These are phyloP conservation scores for Tympanuchus pallidicinctus DNA, from an alignment of 2,113 vertebrate genomes.

Conservation along the genomic window DNA sequence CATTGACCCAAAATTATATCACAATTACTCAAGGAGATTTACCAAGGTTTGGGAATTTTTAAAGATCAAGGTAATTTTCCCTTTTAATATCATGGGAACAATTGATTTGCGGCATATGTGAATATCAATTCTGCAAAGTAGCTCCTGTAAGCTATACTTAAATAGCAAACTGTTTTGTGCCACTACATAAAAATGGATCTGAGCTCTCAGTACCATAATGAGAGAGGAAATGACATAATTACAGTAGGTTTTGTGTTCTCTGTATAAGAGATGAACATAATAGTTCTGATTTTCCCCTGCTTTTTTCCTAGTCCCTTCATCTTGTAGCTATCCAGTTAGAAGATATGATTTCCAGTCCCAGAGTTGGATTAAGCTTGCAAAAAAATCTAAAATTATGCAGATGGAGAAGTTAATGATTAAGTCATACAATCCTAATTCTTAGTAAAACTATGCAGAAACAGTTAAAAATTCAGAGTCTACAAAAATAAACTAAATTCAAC, in stretches of 20 bases:
- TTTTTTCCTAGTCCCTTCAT: neutral
- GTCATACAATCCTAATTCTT: neutral
- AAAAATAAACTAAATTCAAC: constrained; percentile 35
- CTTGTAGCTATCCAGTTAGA: neutral
- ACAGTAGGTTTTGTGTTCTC: constrained; percentile 1
- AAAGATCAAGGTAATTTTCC: constrained; percentile 19
- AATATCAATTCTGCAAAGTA: neutral
- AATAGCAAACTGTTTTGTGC: neutral
- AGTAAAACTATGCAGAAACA: neutral
- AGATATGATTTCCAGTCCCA: neutral
- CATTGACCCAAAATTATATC: constrained; percentile 5
- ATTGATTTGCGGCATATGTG: constrained; percentile 24
- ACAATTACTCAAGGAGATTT: constrained; percentile 15
- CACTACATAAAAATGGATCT: constrained; percentile 15
- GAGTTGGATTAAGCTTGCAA: neutral
- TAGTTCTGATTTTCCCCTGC: neutral
- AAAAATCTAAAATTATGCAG: neutral
- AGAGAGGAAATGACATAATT: constrained; percentile 34
- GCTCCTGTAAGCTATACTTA: neutral
- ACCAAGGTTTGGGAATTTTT: constrained; percentile 25
- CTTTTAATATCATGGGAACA: constrained; percentile 9
- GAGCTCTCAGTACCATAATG: neutral
- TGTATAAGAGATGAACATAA: neutral
- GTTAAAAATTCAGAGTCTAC: neutral
- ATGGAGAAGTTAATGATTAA: neutral